Percentiles rank a stretch among this genome's conserved stretches.
phyloP scores from a whole-genome alignment of 53 echinoderm and acorn worm genomes.

The Paracentrotus lividus region DNA sequence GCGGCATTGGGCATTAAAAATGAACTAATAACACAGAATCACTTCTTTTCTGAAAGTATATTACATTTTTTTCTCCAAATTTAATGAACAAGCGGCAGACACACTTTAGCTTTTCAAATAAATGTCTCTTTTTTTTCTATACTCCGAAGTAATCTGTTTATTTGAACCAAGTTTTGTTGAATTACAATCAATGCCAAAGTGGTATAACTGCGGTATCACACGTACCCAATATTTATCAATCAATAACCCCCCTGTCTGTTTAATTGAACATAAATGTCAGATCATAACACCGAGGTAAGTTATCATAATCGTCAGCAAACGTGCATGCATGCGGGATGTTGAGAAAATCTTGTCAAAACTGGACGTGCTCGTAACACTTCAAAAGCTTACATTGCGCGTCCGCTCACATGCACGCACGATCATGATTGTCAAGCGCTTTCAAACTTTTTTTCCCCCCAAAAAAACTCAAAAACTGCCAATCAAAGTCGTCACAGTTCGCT shows the following conservation, averaged over 20 bases:
- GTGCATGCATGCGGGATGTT: neutral
- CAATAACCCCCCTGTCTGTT: slow-evolving; percentile 12
- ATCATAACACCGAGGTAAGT: neutral
- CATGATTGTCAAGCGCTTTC: neutral
- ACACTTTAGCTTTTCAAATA: neutral
- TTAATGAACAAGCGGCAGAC: neutral
- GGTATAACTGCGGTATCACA: slow-evolving; percentile 4
- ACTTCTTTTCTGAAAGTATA: neutral
- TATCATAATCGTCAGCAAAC: neutral
- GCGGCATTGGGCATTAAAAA: neutral
- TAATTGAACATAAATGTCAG: slow-evolving; percentile 16
- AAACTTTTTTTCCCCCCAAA: neutral
- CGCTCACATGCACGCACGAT: slow-evolving; percentile 32
- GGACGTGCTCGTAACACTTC: neutral
- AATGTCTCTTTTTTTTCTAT: neutral
- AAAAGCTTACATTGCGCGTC: slow-evolving; percentile 35
- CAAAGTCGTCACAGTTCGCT: slow-evolving; percentile 57
- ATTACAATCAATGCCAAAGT: neutral
- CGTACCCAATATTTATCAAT: slow-evolving; percentile 17
- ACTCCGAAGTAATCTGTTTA: neutral
- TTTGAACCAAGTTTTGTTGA: neutral
- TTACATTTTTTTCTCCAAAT: neutral
- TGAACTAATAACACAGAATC: neutral
- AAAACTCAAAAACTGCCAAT: slow-evolving; percentile 10
- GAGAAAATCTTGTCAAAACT: neutral